Evolutionary conservation across 2,888 invertebrate genomes (phyloP).

Genomic region (Thymelicus lineola): DNA sequence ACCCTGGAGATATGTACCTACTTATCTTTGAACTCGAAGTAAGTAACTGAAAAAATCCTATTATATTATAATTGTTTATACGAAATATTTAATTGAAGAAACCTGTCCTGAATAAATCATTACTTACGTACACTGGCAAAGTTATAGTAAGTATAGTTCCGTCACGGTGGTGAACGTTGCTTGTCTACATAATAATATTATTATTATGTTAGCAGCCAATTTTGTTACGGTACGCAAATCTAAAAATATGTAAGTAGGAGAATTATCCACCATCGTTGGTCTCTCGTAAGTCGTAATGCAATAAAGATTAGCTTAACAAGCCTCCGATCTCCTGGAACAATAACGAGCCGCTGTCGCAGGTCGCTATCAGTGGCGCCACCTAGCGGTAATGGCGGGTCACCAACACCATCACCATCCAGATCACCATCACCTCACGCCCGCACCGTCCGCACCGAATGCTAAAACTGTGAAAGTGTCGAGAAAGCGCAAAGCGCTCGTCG

Average conservation of each 20-base stretch:
- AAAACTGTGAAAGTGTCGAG: slow-evolving; percentile 30
- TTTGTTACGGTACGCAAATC: not conserved
- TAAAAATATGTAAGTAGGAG: not conserved
- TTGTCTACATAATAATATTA: no score
- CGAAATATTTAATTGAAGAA: no score
- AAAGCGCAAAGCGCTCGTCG: slow-evolving; percentile 15
- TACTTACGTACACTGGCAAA: no score
- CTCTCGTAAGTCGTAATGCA: slow-evolving; percentile 27
- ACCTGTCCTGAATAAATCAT: no score
- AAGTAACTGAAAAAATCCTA: no score
- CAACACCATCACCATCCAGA: not conserved
- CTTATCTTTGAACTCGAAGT: no score
- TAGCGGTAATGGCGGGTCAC: slow-evolving; percentile 3
- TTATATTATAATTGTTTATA: no score
- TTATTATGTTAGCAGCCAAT: no score
- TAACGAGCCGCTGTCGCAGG: slow-evolving; percentile 10
- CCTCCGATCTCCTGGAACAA: slow-evolving; percentile 11
- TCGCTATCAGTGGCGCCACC: slow-evolving; percentile 12
- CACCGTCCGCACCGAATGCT: slow-evolving; percentile 26
- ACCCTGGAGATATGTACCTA: no score
- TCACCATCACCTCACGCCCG: not conserved
- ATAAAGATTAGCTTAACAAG: slow-evolving; percentile 23
- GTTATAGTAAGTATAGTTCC: no score
- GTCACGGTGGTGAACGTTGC: no score
- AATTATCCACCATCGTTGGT: not conserved